Evolutionary conservation across 92 coral and sea anemone species (phyloP).

Genomic region (Phenganax marumi): DNA sequence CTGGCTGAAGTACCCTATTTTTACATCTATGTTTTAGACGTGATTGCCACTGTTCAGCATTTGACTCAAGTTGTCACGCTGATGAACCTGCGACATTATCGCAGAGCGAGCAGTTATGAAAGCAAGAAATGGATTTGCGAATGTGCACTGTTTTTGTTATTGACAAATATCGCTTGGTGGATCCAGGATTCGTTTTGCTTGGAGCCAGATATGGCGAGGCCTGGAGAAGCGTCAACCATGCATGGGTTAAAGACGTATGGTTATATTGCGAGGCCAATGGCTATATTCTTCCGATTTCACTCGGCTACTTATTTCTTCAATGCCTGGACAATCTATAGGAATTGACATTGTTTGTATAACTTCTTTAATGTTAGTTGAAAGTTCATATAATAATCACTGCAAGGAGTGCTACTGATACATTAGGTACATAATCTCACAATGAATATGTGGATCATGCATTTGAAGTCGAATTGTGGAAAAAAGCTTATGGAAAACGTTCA

Average conservation of each 20-base stretch:
- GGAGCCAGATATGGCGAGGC: not conserved
- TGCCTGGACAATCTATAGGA: slow-evolving; percentile 13
- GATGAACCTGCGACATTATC: not conserved
- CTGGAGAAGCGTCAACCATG: slow-evolving; percentile 20
- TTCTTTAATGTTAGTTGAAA: too few species aligned
- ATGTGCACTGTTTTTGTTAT: not conserved
- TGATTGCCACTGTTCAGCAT: slow-evolving; percentile 1
- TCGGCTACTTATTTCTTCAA: slow-evolving; percentile 7
- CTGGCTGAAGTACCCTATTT: not conserved
- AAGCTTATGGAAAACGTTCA: too few species aligned
- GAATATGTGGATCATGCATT: too few species aligned
- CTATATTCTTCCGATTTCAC: slow-evolving; percentile 3
- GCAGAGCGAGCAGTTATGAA: not conserved
- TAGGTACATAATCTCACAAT: too few species aligned
- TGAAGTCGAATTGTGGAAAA: too few species aligned
- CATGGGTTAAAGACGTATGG: slow-evolving; percentile 1
- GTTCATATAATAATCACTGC: too few species aligned
- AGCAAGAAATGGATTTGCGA: not conserved
- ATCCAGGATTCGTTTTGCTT: slow-evolving; percentile 1
- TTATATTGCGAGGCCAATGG: not conserved
- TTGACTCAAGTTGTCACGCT: slow-evolving; percentile 3
- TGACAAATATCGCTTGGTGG: not conserved
- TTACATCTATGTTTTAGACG: not conserved
- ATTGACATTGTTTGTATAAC: too few species aligned
- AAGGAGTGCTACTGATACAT: too few species aligned